Conservation (phyloP, 2,113 vertebrate genomes). For the Ophthalmolycus amberensis region DNA sequence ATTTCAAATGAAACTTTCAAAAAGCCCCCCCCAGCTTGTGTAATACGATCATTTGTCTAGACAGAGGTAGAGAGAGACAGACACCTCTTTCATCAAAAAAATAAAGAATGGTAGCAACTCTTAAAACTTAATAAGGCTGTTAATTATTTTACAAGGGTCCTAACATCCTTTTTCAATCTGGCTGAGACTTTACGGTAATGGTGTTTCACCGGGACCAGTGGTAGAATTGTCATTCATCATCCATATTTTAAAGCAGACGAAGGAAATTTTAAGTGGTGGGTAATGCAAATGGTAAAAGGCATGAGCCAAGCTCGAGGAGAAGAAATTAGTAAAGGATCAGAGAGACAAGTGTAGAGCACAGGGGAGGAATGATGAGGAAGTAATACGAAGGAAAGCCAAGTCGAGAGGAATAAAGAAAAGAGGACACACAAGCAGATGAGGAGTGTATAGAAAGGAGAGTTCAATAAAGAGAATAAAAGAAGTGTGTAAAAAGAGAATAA, state of each 20-base stretch:
- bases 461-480: constrained; percentile 14
- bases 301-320: constrained; percentile 3
- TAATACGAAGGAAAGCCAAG: constrained; percentile 24
- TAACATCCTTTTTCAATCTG: constrained; percentile 65
- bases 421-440: constrained; percentile 23
- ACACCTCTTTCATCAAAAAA: constrained; percentile 56
- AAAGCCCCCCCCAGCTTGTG: constrained; percentile 42
- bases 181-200: constrained; percentile 57
- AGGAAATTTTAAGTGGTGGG: constrained; percentile 43
- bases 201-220: constrained; percentile 50
- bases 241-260: constrained; percentile 37
- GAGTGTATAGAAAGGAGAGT: constrained; percentile 11
- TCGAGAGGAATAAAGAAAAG: constrained; percentile 19
- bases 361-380: constrained; percentile 23
- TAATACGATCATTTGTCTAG: constrained; percentile 59
- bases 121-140: constrained; percentile 71
- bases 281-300: constrained; percentile 30
- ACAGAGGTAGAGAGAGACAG: constrained; percentile 26
- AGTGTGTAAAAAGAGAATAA: constrained; percentile 5
- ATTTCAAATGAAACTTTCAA: constrained; percentile 61
- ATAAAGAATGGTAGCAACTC: constrained; percentile 14
- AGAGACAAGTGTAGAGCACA: neutral
- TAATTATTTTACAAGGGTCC: constrained; percentile 77
- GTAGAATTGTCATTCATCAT: constrained; percentile 42
- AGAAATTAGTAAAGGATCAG: constrained; percentile 39